phyloP scores from a whole-genome alignment of 1,140 invertebrate species.

The Harlomillsia oculata region DNA sequence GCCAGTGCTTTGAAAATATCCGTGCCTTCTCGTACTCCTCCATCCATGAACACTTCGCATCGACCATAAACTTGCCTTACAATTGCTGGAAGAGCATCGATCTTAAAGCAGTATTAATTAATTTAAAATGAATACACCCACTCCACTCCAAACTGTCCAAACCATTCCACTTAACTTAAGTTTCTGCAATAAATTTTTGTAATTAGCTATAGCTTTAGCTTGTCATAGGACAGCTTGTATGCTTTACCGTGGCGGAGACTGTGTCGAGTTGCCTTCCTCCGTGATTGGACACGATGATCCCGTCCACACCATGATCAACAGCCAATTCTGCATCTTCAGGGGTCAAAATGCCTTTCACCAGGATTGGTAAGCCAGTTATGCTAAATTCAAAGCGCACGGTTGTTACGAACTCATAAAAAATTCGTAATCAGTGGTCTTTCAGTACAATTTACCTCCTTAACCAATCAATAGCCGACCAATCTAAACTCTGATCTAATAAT shows the following conservation, averaged over 20 bases:
- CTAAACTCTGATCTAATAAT: conserved; percentile 66
- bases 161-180: too few relatives aligned
- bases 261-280: conserved; percentile 79
- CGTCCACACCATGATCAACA: conserved; percentile 61
- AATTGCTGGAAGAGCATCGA: conserved; percentile 21
- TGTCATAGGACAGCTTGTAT: too few relatives aligned
- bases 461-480: conserved; percentile 78
- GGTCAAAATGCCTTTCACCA: conserved; percentile 82
- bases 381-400: too few relatives aligned
- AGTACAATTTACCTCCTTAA: conserved; percentile 59
- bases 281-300: conserved; percentile 83
- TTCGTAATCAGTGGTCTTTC: too few relatives aligned
- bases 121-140: too few relatives aligned
- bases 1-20: conserved; percentile 87
- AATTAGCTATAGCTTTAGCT: too few relatives aligned
- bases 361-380: conserved; percentile 62
- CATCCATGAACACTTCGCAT: conserved; percentile 74
- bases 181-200: too few relatives aligned
- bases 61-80: conserved; percentile 40
- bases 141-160: too few relatives aligned
- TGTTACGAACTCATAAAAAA: too few relatives aligned
- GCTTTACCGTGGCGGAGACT: conserved; percentile 65
- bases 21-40: conserved; percentile 71
- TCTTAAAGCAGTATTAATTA: neutral
- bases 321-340: conserved; percentile 71